Percentiles rank a stretch among this genome's conserved stretches.
These are phyloP conservation scores for Albula goreensis DNA, from an alignment of 2,113 vertebrate species.

Conservation along the genomic window DNA sequence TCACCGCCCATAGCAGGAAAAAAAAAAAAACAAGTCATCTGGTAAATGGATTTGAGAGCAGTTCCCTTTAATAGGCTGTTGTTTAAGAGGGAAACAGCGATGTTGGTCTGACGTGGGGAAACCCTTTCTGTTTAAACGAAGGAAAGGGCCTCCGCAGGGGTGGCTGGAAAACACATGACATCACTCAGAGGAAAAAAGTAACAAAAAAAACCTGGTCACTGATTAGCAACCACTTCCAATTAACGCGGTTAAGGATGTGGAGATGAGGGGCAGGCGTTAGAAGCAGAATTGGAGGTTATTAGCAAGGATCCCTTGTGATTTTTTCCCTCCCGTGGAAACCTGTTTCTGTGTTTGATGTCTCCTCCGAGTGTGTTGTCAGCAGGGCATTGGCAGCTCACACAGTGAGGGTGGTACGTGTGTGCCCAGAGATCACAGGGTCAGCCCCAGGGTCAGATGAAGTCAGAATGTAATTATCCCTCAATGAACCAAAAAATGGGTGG, in stretches of 20 bases:
- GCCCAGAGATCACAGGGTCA: constrained; percentile 64
- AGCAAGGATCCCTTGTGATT: constrained; percentile 34
- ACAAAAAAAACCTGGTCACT: constrained; percentile 57
- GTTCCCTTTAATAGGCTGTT: constrained; percentile 37
- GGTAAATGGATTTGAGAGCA: constrained; percentile 42
- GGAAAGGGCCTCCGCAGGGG: constrained; percentile 44
- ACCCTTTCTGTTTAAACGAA: constrained; percentile 60
- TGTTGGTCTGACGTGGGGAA: constrained; percentile 64
- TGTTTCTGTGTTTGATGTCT: constrained; percentile 69
- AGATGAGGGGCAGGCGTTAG: neutral
- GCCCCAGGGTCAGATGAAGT: constrained; percentile 78
- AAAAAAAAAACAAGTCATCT: constrained; percentile 48
- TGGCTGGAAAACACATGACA: constrained; percentile 67
- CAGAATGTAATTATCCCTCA: constrained; percentile 81
- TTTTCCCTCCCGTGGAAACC: constrained; percentile 56
- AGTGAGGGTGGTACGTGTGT: constrained; percentile 54
- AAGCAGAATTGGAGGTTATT: neutral
- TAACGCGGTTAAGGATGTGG: constrained; percentile 49
- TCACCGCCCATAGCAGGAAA: constrained; percentile 27
- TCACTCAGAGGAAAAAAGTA: constrained; percentile 39
- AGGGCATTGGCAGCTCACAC: constrained; percentile 59
- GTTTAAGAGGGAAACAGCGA: constrained; percentile 48
- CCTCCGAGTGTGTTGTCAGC: constrained; percentile 63
- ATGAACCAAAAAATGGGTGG: constrained; percentile 66
- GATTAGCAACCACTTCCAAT: constrained; percentile 71